These are phyloP conservation scores for Rhinolophus ferrumequinum DNA, from an alignment of 2,113 vertebrate genomes.

Conservation along the genomic window DNA sequence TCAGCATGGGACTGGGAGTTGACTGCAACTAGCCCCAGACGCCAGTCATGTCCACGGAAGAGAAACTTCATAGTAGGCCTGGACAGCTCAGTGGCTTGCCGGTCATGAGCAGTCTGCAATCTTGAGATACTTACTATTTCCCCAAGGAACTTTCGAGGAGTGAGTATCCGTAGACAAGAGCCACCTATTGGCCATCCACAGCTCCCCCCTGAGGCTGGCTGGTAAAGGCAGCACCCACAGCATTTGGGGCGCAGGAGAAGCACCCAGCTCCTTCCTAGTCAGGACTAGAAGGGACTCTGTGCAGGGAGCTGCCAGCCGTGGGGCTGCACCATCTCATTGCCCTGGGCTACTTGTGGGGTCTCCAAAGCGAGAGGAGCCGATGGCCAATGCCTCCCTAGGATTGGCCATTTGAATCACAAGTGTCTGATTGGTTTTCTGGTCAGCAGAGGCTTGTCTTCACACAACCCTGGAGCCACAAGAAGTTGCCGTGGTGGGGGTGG, in stretches of 20 bases:
- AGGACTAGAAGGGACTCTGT: neutral
- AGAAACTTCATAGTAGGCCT: neutral
- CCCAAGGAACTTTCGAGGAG: neutral
- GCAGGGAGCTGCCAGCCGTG: neutral
- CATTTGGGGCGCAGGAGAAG: neutral
- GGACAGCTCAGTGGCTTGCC: neutral
- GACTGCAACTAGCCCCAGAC: fast-evolving
- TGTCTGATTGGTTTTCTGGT: neutral
- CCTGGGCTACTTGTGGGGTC: neutral
- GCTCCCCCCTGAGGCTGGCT: neutral
- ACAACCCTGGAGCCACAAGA: neutral
- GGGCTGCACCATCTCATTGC: neutral
- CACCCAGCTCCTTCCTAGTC: neutral
- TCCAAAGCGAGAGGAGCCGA: neutral
- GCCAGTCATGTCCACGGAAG: fast-evolving
- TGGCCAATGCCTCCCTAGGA: neutral
- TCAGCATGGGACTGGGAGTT: neutral
- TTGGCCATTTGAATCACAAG: neutral
- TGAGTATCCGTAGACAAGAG: neutral
- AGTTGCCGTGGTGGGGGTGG: neutral
- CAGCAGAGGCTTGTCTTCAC: neutral
- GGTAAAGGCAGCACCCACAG: neutral
- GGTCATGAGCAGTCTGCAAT: neutral
- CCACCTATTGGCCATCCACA: neutral
- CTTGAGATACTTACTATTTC: neutral